These are phyloP conservation scores for Geophilus truncorum DNA, from an alignment of 2,888 invertebrate species.

Conservation along the genomic window DNA sequence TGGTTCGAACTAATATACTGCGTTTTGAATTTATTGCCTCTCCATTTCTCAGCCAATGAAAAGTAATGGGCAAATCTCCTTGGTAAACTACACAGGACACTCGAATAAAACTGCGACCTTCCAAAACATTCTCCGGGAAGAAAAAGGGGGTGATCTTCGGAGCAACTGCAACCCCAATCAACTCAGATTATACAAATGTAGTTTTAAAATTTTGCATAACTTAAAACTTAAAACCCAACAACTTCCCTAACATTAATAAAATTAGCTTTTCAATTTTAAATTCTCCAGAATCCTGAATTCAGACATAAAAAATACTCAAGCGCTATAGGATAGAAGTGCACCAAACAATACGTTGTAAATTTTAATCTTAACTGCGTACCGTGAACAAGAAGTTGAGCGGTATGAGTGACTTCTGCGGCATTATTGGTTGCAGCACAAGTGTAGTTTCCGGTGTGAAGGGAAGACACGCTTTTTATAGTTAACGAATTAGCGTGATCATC, in stretches of 20 bases:
- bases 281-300: neutral
- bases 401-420: constrained; percentile 41
- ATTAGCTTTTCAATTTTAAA: neutral
- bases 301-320: neutral
- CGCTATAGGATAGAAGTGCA: neutral
- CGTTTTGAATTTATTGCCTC: neutral
- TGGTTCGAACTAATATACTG: neutral
- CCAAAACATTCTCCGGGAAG: constrained; percentile 54
- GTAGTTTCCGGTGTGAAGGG: constrained; percentile 42
- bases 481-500: constrained; percentile 42
- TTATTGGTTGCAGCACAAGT: constrained; percentile 42
- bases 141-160: constrained; percentile 56
- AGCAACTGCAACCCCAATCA: constrained; percentile 45
- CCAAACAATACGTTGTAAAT: no score
- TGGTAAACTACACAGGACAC: constrained; percentile 49
- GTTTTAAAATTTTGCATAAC: neutral
- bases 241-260: neutral
- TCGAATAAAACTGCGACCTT: constrained; percentile 52
- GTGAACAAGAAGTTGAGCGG: constrained; percentile 41
- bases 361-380: constrained; percentile 39
- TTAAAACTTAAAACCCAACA: neutral
- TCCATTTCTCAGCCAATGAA: constrained; percentile 53
- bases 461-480: constrained; percentile 41
- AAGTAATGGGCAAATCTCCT: constrained; percentile 44
- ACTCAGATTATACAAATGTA: neutral